Evolutionary conservation across 1,140 invertebrate species (phyloP).

Genomic region (Platorchestia sp.): DNA sequence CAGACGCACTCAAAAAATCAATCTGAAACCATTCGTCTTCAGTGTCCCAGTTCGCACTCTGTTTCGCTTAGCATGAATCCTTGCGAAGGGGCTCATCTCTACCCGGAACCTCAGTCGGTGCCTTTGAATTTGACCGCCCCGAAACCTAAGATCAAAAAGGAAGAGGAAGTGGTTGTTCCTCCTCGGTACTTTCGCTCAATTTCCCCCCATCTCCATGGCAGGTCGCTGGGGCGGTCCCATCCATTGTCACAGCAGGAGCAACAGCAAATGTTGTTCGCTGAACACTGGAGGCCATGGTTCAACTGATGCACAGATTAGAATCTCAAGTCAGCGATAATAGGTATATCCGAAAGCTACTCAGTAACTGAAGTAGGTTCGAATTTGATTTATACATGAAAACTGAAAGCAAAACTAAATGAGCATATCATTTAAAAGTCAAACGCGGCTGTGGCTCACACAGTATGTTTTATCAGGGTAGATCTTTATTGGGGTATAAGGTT

Average conservation of each 20-base stretch:
- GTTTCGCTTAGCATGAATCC: neutral
- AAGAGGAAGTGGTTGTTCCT: slow-evolving; percentile 45
- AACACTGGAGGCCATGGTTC: slow-evolving; percentile 38
- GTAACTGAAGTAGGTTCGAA: neutral
- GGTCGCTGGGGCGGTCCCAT: neutral
- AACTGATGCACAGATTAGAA: neutral
- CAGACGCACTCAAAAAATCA: neutral
- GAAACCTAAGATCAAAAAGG: slow-evolving; percentile 52
- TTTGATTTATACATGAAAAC: neutral
- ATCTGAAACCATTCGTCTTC: neutral
- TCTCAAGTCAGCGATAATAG: neutral
- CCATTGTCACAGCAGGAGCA: slow-evolving; percentile 5
- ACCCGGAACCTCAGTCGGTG: slow-evolving; percentile 42
- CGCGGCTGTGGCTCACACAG: neutral
- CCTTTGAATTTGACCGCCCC: slow-evolving; percentile 46
- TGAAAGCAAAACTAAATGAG: neutral
- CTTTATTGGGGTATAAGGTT: neutral
- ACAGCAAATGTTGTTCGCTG: neutral
- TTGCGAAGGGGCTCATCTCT: neutral
- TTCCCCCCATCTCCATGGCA: neutral
- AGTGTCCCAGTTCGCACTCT: neutral
- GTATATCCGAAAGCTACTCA: neutral
- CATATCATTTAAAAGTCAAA: too few relatives aligned
- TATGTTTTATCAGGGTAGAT: neutral
- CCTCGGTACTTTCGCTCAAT: slow-evolving; percentile 19